These are phyloP conservation scores for Entomobrya multifasciata DNA, from an alignment of 2,888 invertebrate species.

Conservation along the genomic window DNA sequence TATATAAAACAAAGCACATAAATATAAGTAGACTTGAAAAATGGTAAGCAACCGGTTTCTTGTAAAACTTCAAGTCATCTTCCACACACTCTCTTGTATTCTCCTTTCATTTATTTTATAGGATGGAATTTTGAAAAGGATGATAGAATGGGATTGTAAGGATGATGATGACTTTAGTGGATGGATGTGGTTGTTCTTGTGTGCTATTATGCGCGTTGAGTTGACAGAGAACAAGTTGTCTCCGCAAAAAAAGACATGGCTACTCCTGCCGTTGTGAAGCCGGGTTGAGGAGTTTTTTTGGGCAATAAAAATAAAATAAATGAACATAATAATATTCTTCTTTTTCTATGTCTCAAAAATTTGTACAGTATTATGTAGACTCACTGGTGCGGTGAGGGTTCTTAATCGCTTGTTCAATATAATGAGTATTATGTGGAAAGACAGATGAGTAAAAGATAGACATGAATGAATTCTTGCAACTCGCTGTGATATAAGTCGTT, in stretches of 20 bases:
- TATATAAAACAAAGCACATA: neutral
- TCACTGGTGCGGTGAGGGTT: too few relatives aligned
- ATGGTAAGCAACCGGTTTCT: slow-evolving; percentile 40
- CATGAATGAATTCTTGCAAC: too few relatives aligned
- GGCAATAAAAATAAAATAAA: slow-evolving; percentile 30
- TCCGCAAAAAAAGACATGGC: slow-evolving; percentile 56
- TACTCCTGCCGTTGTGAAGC: slow-evolving; percentile 39
- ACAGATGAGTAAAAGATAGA: neutral
- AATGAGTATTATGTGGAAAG: neutral
- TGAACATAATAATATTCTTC: neutral
- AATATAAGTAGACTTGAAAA: neutral
- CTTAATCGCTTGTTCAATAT: neutral
- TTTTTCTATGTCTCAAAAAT: neutral
- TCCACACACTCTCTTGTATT: too few relatives aligned
- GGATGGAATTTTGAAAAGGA: neutral
- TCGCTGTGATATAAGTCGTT: too few relatives aligned
- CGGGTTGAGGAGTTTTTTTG: neutral
- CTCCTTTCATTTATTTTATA: slow-evolving; percentile 29
- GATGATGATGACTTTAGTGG: slow-evolving; percentile 36
- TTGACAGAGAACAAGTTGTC: slow-evolving; percentile 67
- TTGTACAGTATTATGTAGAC: neutral
- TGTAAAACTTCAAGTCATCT: too few relatives aligned
- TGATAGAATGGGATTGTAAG: too few relatives aligned
- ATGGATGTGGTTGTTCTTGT: slow-evolving; percentile 29
- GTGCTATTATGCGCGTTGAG: slow-evolving; percentile 40